Conservation (phyloP, 2,113 vertebrate genomes). For the Peucedramus taeniatus region DNA sequence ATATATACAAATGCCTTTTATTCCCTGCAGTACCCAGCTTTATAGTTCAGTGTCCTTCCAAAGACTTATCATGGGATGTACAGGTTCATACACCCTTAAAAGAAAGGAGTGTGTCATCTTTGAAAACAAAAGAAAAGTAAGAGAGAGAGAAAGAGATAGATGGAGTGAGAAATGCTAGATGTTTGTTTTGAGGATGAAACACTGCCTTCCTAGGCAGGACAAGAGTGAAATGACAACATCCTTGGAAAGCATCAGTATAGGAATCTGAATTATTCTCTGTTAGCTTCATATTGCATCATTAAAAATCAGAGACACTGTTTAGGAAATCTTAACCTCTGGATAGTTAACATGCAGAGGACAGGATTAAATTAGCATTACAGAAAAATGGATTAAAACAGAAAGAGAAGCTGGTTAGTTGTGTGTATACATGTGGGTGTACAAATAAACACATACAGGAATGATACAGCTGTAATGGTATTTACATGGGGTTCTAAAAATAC, state of each 20-base stretch:
- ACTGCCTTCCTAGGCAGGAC: neutral
- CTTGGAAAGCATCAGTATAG: neutral
- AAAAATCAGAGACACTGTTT: neutral
- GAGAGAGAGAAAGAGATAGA: neutral
- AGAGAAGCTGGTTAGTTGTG: neutral
- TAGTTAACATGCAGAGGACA: neutral
- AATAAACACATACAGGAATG: neutral
- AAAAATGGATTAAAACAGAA: neutral
- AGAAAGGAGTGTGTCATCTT: neutral
- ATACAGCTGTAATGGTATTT: neutral
- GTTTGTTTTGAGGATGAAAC: neutral
- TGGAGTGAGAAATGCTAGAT: neutral
- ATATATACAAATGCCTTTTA: neutral
- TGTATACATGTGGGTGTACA: neutral
- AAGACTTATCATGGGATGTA: neutral
- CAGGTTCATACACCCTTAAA: neutral
- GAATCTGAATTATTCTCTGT: neutral
- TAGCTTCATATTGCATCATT: neutral
- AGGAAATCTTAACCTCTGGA: neutral
- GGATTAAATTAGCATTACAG: neutral
- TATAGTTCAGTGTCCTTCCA: neutral
- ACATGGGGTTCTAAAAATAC: neutral
- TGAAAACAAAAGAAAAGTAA: neutral
- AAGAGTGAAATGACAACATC: neutral
- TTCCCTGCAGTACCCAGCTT: neutral